These are phyloP conservation scores for Orchesellides sinensis DNA, from an alignment of 2,888 invertebrate species.

Conservation along the genomic window DNA sequence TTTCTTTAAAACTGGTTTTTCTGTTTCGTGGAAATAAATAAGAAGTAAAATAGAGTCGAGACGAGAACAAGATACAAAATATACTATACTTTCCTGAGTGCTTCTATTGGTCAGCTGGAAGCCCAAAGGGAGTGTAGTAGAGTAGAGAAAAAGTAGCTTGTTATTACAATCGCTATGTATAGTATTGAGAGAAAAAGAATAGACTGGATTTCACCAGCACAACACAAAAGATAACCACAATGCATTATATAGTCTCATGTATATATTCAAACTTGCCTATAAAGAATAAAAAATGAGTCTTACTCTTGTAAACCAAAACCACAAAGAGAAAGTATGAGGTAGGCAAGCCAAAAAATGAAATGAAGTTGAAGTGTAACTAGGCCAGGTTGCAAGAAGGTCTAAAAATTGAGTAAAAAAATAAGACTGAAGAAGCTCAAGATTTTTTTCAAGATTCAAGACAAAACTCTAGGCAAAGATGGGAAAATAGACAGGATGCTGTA, in stretches of 20 bases:
- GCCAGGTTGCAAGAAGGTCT: background rate
- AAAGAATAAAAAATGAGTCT: no score
- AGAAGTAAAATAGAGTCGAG: no score
- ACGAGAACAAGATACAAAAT: no score
- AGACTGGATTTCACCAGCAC: no score
- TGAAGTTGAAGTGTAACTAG: background rate
- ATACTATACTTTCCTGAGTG: no score
- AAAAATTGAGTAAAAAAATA: constrained; percentile 3
- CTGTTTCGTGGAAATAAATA: no score
- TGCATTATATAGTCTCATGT: no score
- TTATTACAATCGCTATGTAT: background rate
- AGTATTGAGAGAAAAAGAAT: background rate
- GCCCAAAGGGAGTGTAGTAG: constrained; percentile 12
- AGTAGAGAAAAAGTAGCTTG: background rate
- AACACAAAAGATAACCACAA: no score
- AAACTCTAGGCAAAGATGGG: background rate
- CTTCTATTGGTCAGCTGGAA: constrained; percentile 14
- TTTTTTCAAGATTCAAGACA: constrained; percentile 8
- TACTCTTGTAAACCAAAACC: no score
- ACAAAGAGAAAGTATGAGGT: background rate
- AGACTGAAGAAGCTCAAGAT: background rate
- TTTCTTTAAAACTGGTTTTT: no score
- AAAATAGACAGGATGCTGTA: constrained; percentile 7
- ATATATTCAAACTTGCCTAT: no score
- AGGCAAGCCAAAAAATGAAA: background rate